Evolutionary conservation across 92 coral and sea anemone genomes (phyloP).

Genomic region (Isaurus tuberculatus): DNA sequence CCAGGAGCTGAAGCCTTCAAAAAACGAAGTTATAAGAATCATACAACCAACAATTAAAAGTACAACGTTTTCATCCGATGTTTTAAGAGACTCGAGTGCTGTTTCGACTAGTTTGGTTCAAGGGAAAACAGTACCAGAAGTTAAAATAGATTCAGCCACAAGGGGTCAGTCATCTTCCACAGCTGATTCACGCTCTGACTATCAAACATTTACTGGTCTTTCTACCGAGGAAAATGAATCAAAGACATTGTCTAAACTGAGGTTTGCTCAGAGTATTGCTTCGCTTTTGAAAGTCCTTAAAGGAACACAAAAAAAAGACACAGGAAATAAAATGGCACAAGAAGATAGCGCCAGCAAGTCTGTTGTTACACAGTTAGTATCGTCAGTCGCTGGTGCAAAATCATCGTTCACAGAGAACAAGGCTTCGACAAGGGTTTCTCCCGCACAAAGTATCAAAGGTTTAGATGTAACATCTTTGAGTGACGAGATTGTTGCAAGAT

Average conservation of each 20-base stretch:
- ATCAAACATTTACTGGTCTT: not conserved
- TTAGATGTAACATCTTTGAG: not conserved
- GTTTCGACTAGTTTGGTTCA: constrained; percentile 35
- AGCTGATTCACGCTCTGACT: not conserved
- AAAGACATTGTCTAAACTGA: not conserved
- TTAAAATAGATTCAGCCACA: not conserved
- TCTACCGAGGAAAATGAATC: not conserved
- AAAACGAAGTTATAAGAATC: constrained; percentile 33
- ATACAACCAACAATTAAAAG: constrained; percentile 69
- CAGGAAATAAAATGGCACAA: not conserved
- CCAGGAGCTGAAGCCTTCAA: constrained; percentile 38
- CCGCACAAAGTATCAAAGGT: not conserved
- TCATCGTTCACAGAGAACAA: not conserved
- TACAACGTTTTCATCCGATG: constrained; percentile 41
- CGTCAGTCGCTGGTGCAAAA: not conserved
- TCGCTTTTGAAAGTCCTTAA: constrained; percentile 21
- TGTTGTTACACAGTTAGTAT: not conserved
- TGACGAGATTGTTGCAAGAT: not conserved
- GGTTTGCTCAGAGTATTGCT: constrained; percentile 40
- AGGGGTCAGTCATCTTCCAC: not conserved
- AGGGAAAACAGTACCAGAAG: constrained; percentile 51
- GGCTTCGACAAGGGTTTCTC: not conserved
- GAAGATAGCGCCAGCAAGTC: not conserved
- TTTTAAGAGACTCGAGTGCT: not conserved
- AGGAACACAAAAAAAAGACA: not conserved